phyloP scores from a whole-genome alignment of 2,797 vertebrate species.

The Poeciliopsis presidionis region DNA sequence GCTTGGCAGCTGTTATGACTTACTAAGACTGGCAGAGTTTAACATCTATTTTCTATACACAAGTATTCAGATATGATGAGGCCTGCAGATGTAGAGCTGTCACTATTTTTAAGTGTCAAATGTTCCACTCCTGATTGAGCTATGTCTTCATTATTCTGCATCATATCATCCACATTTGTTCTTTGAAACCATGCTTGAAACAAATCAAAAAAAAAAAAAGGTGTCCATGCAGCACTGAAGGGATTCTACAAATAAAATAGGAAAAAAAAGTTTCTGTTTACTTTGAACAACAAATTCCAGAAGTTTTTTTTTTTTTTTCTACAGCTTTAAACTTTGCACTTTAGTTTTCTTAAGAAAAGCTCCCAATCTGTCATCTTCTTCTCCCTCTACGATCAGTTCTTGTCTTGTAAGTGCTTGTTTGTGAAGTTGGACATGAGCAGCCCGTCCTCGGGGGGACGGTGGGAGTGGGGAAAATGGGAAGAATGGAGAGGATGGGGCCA shows the following conservation, averaged over 20 bases:
- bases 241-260: slow-evolving; percentile 46
- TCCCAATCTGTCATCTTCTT: background rate
- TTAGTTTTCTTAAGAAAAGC: background rate
- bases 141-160: slow-evolving; percentile 24
- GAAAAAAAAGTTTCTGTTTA: slow-evolving; percentile 12
- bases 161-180: background rate
- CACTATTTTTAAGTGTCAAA: slow-evolving; percentile 15
- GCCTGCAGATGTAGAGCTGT: slow-evolving; percentile 11
- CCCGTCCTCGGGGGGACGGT: slow-evolving; percentile 49
- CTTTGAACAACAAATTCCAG: slow-evolving; percentile 12
- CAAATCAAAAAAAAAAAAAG: slow-evolving; percentile 8
- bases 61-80: background rate
- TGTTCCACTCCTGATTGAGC: background rate
- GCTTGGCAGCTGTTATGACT: background rate
- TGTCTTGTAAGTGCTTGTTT: slow-evolving; percentile 49
- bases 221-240: background rate
- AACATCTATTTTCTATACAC: slow-evolving; percentile 3
- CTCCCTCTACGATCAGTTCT: slow-evolving; percentile 19
- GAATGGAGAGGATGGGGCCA: slow-evolving; percentile 43
- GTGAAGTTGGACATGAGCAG: slow-evolving; percentile 41
- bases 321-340: slow-evolving; percentile 46
- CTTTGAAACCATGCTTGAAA: slow-evolving; percentile 3
- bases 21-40: slow-evolving; percentile 12
- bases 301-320: slow-evolving; percentile 5
- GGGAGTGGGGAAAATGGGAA: slow-evolving; percentile 35